phyloP scores from a whole-genome alignment of 2,113 vertebrate species.

The Larimichthys crocea region DNA sequence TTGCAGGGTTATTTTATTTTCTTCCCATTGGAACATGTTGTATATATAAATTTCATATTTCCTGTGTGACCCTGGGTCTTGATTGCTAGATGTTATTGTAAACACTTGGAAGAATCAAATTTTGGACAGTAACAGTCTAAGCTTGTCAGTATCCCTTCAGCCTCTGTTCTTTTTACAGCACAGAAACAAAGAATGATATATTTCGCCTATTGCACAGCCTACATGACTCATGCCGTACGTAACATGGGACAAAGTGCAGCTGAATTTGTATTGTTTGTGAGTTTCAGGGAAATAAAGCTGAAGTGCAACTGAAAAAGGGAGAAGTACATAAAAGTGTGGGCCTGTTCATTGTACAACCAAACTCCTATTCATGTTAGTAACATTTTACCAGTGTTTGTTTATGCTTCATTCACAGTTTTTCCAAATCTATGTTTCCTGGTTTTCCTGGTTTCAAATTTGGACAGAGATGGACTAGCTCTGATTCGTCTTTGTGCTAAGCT shows the following conservation, averaged over 20 bases:
- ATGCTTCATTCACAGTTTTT: background rate
- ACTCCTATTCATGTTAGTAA: background rate
- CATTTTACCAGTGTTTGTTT: background rate
- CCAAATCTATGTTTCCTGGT: background rate
- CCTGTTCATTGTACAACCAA: background rate
- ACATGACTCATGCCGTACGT: slow-evolving; percentile 18
- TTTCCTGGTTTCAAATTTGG: background rate
- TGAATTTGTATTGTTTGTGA: slow-evolving; percentile 12
- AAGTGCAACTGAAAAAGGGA: background rate
- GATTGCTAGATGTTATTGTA: slow-evolving; percentile 35
- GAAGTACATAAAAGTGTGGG: background rate
- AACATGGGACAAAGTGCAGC: slow-evolving; percentile 15
- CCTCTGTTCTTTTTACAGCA: slow-evolving; percentile 1
- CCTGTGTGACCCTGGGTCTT: slow-evolving; percentile 17
- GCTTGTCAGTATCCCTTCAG: slow-evolving; percentile 2
- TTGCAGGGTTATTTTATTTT: background rate
- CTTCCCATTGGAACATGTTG: slow-evolving; percentile 31
- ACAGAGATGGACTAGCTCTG: background rate
- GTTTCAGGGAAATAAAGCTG: slow-evolving; percentile 34
- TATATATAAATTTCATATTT: slow-evolving; percentile 29
- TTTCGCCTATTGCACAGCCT: slow-evolving; percentile 1
- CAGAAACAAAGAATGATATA: slow-evolving; percentile 15
- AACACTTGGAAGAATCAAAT: slow-evolving; percentile 52
- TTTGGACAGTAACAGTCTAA: slow-evolving; percentile 3
- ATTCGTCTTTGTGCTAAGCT: background rate